These are phyloP conservation scores for Delphinapterus leucas DNA, from an alignment of 2,113 vertebrate genomes.

Conservation along the genomic window DNA sequence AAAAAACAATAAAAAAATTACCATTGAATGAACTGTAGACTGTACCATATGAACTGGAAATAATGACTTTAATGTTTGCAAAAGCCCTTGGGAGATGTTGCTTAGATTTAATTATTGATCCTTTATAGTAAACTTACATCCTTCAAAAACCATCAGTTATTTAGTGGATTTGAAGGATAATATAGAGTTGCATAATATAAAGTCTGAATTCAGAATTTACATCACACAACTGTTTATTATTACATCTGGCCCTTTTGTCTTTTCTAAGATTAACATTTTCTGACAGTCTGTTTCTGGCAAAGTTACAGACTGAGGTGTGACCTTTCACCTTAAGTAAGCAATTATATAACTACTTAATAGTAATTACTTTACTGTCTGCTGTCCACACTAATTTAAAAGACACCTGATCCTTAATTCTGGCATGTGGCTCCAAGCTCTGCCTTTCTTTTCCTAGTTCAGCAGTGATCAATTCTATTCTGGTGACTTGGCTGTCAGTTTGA, in stretches of 20 bases:
- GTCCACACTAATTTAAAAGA: constrained; percentile 11
- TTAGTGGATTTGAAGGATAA: neutral
- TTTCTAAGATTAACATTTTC: constrained; percentile 30
- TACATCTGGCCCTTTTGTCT: neutral
- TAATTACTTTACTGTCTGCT: constrained; percentile 37
- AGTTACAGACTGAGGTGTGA: neutral
- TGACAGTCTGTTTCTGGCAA: neutral
- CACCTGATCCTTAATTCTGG: neutral
- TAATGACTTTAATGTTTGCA: constrained; percentile 1
- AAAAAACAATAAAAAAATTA: neutral
- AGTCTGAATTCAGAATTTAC: constrained; percentile 8
- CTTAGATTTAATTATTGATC: constrained; percentile 24
- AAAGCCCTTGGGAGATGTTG: neutral
- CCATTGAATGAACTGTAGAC: neutral
- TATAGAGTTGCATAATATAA: neutral
- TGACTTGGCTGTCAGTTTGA: neutral
- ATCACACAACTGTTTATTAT: neutral
- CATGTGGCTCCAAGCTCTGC: neutral
- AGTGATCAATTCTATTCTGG: neutral
- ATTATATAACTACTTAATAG: neutral
- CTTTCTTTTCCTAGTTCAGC: neutral
- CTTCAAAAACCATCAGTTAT: neutral
- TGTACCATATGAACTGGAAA: constrained; percentile 15
- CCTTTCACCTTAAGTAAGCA: constrained; percentile 29
- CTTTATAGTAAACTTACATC: neutral